Evolutionary conservation across 92 coral and sea anemone genomes (phyloP).

Genomic region (Bergia sp.): DNA sequence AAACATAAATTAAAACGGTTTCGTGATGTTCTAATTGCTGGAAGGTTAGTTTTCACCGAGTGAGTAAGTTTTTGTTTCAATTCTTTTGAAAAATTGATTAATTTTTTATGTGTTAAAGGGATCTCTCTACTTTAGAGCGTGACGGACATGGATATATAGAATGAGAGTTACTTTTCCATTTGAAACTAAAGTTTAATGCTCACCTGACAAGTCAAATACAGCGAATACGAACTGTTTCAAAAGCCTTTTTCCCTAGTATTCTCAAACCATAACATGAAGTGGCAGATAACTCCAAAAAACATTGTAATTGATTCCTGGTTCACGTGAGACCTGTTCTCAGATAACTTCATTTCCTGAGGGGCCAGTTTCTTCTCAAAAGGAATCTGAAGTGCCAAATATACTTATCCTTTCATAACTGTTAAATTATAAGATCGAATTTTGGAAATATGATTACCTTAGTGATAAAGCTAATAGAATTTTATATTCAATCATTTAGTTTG

Average conservation of each 20-base stretch:
- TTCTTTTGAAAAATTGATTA: neutral
- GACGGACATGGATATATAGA: neutral
- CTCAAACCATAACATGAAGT: neutral
- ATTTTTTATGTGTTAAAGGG: neutral
- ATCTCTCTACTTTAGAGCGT: neutral
- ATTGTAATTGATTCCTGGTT: neutral
- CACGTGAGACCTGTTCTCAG: neutral
- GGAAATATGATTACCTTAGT: neutral
- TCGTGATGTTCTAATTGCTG: slow-evolving; percentile 7
- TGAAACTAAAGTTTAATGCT: neutral
- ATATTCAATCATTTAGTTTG: neutral
- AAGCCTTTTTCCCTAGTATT: neutral
- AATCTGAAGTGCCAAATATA: neutral
- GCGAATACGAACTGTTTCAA: neutral
- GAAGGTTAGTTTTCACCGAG: slow-evolving; percentile 35
- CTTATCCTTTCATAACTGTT: slow-evolving; percentile 12
- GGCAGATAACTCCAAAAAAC: neutral
- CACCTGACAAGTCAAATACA: neutral
- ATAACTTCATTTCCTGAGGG: slow-evolving; percentile 5
- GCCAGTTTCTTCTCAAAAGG: slow-evolving; percentile 8
- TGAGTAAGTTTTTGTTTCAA: slow-evolving; percentile 20
- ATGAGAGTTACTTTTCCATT: neutral
- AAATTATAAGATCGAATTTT: slow-evolving; percentile 33
- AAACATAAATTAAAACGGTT: neutral
- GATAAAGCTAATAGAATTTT: slow-evolving; percentile 35